Evolutionary conservation across 2,888 invertebrate species (phyloP), one percentile per base, ranked within the genome.

Genomic region (Troilus luridus): DNA sequence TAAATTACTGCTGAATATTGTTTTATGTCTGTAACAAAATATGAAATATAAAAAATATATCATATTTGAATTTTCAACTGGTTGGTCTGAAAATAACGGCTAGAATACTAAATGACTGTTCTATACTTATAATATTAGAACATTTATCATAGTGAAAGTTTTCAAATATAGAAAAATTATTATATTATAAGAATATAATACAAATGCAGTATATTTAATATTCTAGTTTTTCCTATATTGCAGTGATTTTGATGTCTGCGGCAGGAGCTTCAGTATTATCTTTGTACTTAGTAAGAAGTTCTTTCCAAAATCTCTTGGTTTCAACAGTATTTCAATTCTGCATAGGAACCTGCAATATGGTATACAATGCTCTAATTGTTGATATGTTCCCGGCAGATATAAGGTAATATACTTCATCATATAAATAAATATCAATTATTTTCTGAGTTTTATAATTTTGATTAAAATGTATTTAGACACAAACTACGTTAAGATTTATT

Each of bases 201-300:
- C 7, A 62, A 27, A 77, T 27, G 8, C 41, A 77, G 5, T 41
- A n/a, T 77, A 41, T 17, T 41, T 41, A 41, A 77, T 19, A 41
- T 41, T 14, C 41, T 27, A 77, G 41, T 77, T 41, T 27, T 64
- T 41, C 41, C 81, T 64, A 60, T 90, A 0, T 93, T 93, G 24
- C 93, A 94, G 94, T 94, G 11, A 93, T 94, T 1, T 94, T 95
- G 0, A 94, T 95, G 93, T 91, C 95, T 0, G 91, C 95, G 6
- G 95, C 96, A 0, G 96, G 96, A 0, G 54, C 95, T 3, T 95
- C 96, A 88, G 95, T 96, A 0, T 94, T 95, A 9, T 94, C 94
- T 0, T 95, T 97, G 0, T 96, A 96, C 93, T 95, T 96, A 94
- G 95, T 96, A 0, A 94, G 94, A 88, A 95, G 95, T 91, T 95